Conservation (phyloP, 2,113 vertebrate species). For the Trogon surrucura region DNA sequence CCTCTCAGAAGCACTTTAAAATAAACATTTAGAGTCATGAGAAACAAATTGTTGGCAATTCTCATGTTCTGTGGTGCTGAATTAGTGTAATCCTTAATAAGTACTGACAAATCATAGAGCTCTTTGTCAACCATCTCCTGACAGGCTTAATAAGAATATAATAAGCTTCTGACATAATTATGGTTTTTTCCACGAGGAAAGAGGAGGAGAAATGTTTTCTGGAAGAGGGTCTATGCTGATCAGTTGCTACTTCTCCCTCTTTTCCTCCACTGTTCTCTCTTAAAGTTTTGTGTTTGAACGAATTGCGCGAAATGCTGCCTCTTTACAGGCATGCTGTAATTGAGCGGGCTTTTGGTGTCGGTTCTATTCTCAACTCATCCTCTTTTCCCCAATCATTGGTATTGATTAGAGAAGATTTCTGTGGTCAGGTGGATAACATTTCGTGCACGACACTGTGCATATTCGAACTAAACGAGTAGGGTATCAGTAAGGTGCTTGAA, state of each 20-base stretch:
- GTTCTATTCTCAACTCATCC: neutral
- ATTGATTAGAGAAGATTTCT: neutral
- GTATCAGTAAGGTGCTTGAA: neutral
- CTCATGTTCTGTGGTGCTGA: conserved; percentile 4
- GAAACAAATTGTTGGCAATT: conserved; percentile 10
- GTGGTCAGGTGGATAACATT: neutral
- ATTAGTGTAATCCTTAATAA: conserved; percentile 5
- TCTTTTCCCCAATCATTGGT: neutral
- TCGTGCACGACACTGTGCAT: neutral
- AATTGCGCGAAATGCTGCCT: neutral
- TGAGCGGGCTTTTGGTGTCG: neutral
- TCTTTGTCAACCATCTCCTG: neutral
- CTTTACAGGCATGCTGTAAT: neutral
- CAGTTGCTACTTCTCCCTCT: neutral
- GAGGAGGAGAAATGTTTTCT: neutral
- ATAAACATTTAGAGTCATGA: neutral
- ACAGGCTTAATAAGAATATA: neutral
- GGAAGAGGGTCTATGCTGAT: neutral
- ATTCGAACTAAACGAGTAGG: neutral
- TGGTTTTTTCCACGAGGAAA: neutral
- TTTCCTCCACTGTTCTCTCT: neutral
- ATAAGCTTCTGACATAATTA: neutral
- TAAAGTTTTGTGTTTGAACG: neutral
- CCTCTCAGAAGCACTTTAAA: conserved; percentile 4
- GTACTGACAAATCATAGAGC: neutral